phyloP scores from a whole-genome alignment of 2,797 vertebrate genomes.

The Phoeniculus purpureus region DNA sequence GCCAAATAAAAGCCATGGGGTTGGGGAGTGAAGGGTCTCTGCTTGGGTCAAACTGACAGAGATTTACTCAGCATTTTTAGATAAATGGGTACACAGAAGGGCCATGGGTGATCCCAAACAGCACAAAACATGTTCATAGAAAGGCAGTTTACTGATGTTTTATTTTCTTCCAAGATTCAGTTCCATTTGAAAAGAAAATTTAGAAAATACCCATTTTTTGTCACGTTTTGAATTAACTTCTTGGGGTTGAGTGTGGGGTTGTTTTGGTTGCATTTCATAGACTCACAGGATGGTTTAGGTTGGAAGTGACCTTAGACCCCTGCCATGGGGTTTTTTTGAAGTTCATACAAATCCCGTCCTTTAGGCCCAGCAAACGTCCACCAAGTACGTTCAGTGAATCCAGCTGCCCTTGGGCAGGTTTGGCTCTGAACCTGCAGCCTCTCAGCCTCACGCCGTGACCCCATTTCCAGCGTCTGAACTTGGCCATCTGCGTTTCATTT shows the following conservation, averaged over 20 bases:
- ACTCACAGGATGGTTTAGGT: too few species aligned
- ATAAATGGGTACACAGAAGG: constrained; percentile 25
- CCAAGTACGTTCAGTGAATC: neutral
- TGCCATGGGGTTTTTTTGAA: neutral
- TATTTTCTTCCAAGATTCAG: neutral
- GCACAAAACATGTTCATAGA: neutral
- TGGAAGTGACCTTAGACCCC: too few species aligned
- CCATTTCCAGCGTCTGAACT: neutral
- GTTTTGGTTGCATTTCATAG: neutral
- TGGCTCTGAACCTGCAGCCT: neutral
- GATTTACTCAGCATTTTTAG: constrained; percentile 22
- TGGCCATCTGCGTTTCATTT: neutral
- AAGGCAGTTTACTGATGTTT: neutral
- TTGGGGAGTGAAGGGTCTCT: neutral
- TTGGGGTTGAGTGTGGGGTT: neutral
- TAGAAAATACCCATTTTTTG: neutral
- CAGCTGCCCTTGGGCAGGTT: neutral
- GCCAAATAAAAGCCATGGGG: neutral
- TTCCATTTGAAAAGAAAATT: neutral
- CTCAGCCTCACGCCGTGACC: neutral
- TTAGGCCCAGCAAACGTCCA: neutral
- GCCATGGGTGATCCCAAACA: neutral
- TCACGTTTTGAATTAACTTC: neutral
- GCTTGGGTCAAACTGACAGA: constrained; percentile 18
- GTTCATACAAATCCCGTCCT: neutral